Conservation (phyloP, 1,140 invertebrate genomes). For the Psilanteris sp. region DNA sequence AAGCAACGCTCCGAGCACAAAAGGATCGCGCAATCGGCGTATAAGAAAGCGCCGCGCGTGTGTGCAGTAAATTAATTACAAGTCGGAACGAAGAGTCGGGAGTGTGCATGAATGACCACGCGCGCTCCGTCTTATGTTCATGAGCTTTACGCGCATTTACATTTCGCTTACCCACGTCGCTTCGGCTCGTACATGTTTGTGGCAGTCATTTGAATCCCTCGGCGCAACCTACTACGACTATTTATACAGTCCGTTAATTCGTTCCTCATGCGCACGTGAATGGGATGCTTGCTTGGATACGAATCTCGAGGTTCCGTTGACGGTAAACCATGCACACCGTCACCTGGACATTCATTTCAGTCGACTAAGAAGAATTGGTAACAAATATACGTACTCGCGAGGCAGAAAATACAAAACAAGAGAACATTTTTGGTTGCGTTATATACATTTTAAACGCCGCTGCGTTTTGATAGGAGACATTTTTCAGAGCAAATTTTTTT, state of each 20-base stretch:
- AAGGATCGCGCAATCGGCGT: too few relatives aligned
- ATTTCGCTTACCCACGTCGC: slow-evolving; percentile 29
- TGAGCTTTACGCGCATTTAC: slow-evolving; percentile 48
- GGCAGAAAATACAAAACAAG: too few relatives aligned
- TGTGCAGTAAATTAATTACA: slow-evolving; percentile 37
- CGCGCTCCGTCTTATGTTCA: slow-evolving; percentile 40
- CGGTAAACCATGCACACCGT: slow-evolving; percentile 21
- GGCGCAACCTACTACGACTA: slow-evolving; percentile 53
- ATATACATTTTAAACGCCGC: too few relatives aligned
- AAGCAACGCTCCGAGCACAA: too few relatives aligned
- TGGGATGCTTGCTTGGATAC: slow-evolving; percentile 46
- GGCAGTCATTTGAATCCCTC: slow-evolving; percentile 39
- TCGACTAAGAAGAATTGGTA: slow-evolving; percentile 27
- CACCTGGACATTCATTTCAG: slow-evolving; percentile 51
- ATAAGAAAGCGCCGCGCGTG: too few relatives aligned
- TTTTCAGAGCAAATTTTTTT: too few relatives aligned
- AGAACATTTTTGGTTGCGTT: too few relatives aligned
- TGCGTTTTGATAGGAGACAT: too few relatives aligned
- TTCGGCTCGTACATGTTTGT: slow-evolving; percentile 22
- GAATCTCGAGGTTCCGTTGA: slow-evolving; percentile 63
- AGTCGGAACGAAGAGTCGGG: slow-evolving; percentile 5
- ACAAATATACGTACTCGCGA: slow-evolving; percentile 31
- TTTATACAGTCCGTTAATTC: slow-evolving; percentile 69
- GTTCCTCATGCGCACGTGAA: slow-evolving; percentile 60
- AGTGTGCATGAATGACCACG: slow-evolving; percentile 54